Conservation (phyloP, 2,113 vertebrate genomes). For the Orcinus orca region DNA sequence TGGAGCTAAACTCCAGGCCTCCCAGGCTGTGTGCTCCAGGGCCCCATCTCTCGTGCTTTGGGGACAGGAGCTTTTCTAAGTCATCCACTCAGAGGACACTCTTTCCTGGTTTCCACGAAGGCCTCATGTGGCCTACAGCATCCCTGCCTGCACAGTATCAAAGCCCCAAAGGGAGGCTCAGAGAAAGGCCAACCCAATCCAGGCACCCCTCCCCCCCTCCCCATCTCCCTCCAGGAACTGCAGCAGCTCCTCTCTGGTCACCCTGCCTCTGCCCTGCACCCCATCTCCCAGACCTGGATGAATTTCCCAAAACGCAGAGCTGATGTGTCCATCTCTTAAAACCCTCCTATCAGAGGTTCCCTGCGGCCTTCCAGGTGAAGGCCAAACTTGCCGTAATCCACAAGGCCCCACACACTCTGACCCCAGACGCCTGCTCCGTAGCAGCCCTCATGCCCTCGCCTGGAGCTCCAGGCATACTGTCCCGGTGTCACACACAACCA, state of each 20-base stretch:
- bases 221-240: neutral
- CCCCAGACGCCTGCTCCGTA: too few relatives aligned
- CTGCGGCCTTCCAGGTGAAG: neutral
- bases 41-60: neutral
- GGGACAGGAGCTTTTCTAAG: neutral
- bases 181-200: neutral
- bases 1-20: too few relatives aligned
- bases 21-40: neutral
- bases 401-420: neutral
- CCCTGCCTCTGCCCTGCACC: neutral
- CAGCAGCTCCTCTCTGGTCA: neutral
- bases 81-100: too few relatives aligned
- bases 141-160: too few relatives aligned
- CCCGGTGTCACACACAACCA: neutral
- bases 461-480: neutral
- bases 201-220: fast-evolving
- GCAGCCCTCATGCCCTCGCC: fast-evolving
- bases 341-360: too few relatives aligned
- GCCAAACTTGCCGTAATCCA: fast-evolving
- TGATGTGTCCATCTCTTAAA: neutral
- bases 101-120: neutral
- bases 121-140: fast-evolving
- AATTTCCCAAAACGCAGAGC: neutral
- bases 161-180: neutral
- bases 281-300: neutral